A percentile compares a stretch with the other conserved stretches of the same genome.
Evolutionary conservation across 2,113 vertebrate genomes (phyloP).

Genomic region (Sphaerodactylus townsendi): DNA sequence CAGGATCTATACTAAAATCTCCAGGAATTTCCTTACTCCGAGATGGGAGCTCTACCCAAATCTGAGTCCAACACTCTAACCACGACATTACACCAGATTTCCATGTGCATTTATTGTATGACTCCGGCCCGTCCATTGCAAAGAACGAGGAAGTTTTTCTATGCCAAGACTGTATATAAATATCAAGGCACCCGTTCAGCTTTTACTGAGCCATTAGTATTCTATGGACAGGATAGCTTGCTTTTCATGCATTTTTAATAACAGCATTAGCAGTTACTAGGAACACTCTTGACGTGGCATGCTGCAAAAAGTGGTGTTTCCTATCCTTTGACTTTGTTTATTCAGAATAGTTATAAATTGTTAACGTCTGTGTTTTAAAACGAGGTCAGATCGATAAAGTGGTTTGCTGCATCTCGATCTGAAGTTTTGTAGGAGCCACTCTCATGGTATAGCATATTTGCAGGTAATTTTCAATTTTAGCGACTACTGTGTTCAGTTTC

Average conservation of each 20-base stretch:
- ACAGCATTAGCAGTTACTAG: neutral
- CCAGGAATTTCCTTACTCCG: too few species aligned
- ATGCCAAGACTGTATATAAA: neutral
- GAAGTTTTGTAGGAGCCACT: neutral
- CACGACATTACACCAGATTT: neutral
- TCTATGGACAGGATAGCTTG: neutral
- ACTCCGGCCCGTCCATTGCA: neutral
- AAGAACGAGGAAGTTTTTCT: neutral
- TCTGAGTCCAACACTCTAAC: too few species aligned
- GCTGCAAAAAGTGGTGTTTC: neutral
- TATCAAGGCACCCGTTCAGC: neutral
- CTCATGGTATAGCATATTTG: neutral
- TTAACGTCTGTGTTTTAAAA: neutral
- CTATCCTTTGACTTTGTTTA: neutral
- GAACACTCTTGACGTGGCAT: neutral
- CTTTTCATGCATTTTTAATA: neutral
- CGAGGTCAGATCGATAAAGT: neutral
- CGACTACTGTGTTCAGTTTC: neutral
- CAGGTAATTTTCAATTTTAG: neutral
- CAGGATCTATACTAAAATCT: too few species aligned
- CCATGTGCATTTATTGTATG: neutral
- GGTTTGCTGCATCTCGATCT: neutral
- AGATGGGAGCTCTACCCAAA: too few species aligned
- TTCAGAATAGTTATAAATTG: neutral
- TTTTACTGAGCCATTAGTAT: neutral